Percentiles rank a stretch among this genome's conserved stretches.
These are phyloP conservation scores for Hydropsyche betteni DNA, from an alignment of 2,888 invertebrate species.

Conservation along the genomic window DNA sequence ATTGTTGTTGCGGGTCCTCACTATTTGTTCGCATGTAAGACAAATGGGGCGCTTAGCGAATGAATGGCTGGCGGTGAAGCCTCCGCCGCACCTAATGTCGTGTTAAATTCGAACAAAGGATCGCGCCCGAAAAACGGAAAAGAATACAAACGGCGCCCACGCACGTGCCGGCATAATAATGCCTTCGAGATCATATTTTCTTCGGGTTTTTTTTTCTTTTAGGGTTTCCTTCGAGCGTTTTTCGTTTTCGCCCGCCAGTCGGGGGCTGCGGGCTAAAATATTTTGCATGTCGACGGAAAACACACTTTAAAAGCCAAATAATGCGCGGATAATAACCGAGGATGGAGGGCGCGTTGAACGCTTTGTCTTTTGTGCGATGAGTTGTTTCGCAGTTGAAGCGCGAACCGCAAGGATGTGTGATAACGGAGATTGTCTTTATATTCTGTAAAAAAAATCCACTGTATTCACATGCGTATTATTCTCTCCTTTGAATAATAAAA, in stretches of 20 bases:
- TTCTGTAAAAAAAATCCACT: no score
- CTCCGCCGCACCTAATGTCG: constrained; percentile 39
- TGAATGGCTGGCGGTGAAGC: constrained; percentile 37
- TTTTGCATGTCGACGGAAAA: constrained; percentile 21
- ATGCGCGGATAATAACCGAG: constrained; percentile 11
- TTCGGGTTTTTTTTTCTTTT: neutral
- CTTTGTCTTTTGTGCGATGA: no score
- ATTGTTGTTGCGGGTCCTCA: constrained; percentile 30
- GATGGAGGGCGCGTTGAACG: neutral
- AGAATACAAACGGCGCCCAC: constrained; percentile 17
- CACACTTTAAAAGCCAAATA: constrained; percentile 32
- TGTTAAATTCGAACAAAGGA: constrained; percentile 40
- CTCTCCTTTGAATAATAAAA: no score
- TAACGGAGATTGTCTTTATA: no score
- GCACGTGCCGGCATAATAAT: constrained; percentile 14
- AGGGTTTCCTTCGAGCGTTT: neutral
- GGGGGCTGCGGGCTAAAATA: neutral
- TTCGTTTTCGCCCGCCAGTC: neutral
- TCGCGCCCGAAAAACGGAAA: neutral
- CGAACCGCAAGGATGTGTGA: no score
- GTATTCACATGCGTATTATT: no score
- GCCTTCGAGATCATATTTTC: constrained; percentile 29
- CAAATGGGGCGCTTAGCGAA: constrained; percentile 41
- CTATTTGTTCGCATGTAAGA: constrained; percentile 39
- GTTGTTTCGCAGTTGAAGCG: no score